Percentiles rank a stretch among this genome's conserved stretches.
Evolutionary conservation across 2,797 vertebrate species (phyloP).

Genomic region (Harpagifer antarcticus): DNA sequence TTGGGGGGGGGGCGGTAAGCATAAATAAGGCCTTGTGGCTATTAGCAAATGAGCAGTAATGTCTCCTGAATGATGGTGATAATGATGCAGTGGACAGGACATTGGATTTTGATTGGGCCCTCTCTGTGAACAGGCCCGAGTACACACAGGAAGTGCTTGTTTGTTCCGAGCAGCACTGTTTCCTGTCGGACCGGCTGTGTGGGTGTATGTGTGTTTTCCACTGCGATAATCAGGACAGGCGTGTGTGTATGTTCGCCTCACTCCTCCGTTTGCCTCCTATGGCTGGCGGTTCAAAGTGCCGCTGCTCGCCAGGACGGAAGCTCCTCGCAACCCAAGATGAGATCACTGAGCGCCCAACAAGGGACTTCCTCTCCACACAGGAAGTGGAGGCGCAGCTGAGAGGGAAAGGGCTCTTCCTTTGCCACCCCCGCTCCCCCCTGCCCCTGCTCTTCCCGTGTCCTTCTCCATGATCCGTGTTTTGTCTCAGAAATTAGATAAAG

Average conservation of each 20-base stretch:
- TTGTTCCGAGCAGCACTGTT: slow-evolving; percentile 83
- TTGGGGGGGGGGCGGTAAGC: slow-evolving; percentile 38
- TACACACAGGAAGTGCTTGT: slow-evolving; percentile 88
- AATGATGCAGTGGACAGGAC: slow-evolving; percentile 82
- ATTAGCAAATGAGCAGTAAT: slow-evolving; percentile 89
- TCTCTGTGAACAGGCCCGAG: slow-evolving; percentile 78
- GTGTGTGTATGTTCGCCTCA: slow-evolving; percentile 27
- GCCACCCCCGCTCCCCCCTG: slow-evolving; percentile 45
- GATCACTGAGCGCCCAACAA: slow-evolving; percentile 85
- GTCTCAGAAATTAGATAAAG: slow-evolving; percentile 72
- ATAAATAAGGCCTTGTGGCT: slow-evolving; percentile 89
- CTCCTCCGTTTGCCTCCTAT: slow-evolving; percentile 81
- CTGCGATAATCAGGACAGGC: slow-evolving; percentile 84
- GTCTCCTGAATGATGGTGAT: slow-evolving; percentile 82
- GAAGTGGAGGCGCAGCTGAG: slow-evolving; percentile 89
- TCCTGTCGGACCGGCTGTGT: slow-evolving; percentile 78
- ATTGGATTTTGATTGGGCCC: slow-evolving; percentile 83
- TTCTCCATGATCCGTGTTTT: slow-evolving; percentile 79
- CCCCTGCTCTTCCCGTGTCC: slow-evolving; percentile 65
- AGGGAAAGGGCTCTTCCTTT: slow-evolving; percentile 91
- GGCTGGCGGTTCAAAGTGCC: slow-evolving; percentile 85
- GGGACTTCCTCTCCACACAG: slow-evolving; percentile 90
- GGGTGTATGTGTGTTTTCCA: slow-evolving; percentile 79
- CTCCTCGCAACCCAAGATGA: slow-evolving; percentile 87
- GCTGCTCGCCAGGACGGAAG: slow-evolving; percentile 66